Percentiles rank a stretch among this genome's conserved stretches.
Evolutionary conservation across 1,140 invertebrate species (phyloP).

Genomic region (Bombus waltoni): DNA sequence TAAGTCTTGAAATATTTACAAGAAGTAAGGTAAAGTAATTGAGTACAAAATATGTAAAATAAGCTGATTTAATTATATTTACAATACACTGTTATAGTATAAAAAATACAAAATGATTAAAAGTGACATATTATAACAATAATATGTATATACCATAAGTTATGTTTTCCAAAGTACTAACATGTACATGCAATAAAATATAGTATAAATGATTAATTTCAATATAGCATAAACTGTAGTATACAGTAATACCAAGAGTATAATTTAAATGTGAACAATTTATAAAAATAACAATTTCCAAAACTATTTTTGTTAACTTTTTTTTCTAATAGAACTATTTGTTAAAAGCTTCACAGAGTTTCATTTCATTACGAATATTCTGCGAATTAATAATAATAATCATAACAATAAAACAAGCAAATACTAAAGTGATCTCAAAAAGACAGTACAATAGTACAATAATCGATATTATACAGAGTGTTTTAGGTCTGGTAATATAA

Average conservation of each 20-base stretch:
- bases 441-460: background rate
- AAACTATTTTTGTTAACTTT: background rate
- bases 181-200: background rate
- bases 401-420: background rate
- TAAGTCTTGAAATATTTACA: background rate
- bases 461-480: background rate
- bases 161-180: background rate
- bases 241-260: background rate
- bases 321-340: background rate
- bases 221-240: background rate
- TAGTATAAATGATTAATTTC: background rate
- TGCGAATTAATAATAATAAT: background rate
- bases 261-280: background rate
- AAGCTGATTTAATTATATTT: conserved; percentile 1
- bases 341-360: background rate
- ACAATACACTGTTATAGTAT: background rate
- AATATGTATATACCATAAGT: background rate
- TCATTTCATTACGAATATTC: background rate
- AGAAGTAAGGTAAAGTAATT: background rate
- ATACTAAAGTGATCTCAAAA: background rate
- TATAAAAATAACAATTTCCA: background rate
- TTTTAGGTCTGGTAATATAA: too few relatives aligned
- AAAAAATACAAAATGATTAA: conserved; percentile 4
- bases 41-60: background rate
- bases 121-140: background rate